These are phyloP conservation scores for Leucoma salicis DNA, from an alignment of 2,888 invertebrate species.

Conservation along the genomic window DNA sequence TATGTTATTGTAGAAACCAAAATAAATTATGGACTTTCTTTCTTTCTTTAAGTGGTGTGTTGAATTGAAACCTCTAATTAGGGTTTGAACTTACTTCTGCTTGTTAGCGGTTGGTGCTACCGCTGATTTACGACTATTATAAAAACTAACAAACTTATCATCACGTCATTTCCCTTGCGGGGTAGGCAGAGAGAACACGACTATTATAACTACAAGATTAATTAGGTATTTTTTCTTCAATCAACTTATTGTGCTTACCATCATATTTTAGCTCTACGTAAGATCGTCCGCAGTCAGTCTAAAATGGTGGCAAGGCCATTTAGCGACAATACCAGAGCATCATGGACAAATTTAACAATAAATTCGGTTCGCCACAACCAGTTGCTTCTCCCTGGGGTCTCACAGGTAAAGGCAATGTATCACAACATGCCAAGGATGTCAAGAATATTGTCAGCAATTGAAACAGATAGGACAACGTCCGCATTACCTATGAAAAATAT, in stretches of 20 bases:
- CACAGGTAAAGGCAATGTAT: constrained; percentile 45
- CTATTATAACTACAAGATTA: no score
- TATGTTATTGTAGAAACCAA: no score
- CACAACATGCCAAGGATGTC: constrained; percentile 48
- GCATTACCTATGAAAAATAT: constrained; percentile 41
- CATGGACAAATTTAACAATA: constrained; percentile 28
- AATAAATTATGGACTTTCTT: no score
- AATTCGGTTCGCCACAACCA: constrained; percentile 12
- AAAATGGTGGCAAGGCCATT: constrained; percentile 72
- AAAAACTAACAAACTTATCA: no score
- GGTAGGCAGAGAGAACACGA: no score
- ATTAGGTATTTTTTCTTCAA: background rate
- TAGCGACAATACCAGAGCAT: constrained; percentile 40
- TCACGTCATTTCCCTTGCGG: no score
- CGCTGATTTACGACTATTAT: no score
- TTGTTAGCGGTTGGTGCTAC: no score
- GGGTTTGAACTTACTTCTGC: no score
- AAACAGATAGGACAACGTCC: constrained; percentile 41
- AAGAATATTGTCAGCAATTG: constrained; percentile 47
- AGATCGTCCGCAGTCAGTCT: constrained; percentile 67
- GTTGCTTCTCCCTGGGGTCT: constrained; percentile 40
- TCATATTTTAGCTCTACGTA: constrained; percentile 60
- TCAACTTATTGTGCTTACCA: background rate
- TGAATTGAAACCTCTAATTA: no score
- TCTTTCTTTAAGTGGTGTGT: no score